Base-by-base conservation (phyloP, 2,888 invertebrate genomes). In the Himalopsyche kuldschensis region DNA sequence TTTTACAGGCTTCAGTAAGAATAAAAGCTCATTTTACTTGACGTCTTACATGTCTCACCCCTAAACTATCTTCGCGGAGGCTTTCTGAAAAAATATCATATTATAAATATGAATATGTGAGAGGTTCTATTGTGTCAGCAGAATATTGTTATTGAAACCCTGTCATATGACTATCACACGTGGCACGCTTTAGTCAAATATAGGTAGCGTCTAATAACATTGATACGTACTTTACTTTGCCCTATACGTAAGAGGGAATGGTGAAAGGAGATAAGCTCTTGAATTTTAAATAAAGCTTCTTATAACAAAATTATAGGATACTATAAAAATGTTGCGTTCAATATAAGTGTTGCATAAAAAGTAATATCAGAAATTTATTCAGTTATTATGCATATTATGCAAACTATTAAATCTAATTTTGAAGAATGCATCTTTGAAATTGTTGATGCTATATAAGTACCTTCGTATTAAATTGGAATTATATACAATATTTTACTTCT, bases 71-170 rank as follows among this genome's bases (percentile, higher is more conserved):
- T 63, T 80, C 17, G 69, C n/a, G 79, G 8, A 69, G 83, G 77
- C 41, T 41, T 17, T 31, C 55, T 83, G 80, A 76, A 80, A 85
- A 78, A 84, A 85, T 82, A 85, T 83, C 81, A 83, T 75, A 85
- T 85, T 85, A 85, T 83, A 80, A 83, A 82, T 85, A 84, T 85
- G 85, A 84, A 85, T 85, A 85, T 85, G 79, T 81, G 84, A 63
- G 75, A 82, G 82, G 80, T 69, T 80, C 79, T 80, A 85, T 85
- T 85, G 85, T 85, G 85, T 85, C 85, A 85, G 85, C 84, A 77
- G 80, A 81, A 82, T 84, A 80, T 79, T 82, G 81, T 82, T 85
- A 85, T 85, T 84, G 85, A 82, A 81, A 75, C 79, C 82, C 75
- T 83, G 83, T 82, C 85, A 78, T 80, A 80, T 81, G 84, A 85